These are phyloP conservation scores for Gibbula magus DNA, from an alignment of 2,888 invertebrate species.

Conservation along the genomic window DNA sequence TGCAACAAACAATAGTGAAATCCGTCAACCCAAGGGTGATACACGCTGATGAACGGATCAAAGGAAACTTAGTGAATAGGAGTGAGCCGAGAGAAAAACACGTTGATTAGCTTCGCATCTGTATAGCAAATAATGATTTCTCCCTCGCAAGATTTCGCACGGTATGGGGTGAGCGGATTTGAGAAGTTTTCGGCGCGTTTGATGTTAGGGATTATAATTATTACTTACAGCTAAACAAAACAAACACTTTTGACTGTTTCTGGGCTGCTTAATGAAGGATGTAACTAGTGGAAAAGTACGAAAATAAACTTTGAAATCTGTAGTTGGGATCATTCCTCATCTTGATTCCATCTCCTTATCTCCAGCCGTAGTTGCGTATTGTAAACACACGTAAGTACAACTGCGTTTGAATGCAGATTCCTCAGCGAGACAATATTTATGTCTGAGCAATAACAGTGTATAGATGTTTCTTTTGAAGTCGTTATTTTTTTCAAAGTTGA, in stretches of 20 bases:
- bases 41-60: conserved; percentile 7
- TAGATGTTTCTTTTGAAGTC: conserved; percentile 19
- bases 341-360: conserved; percentile 2
- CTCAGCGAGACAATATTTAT: conserved; percentile 1
- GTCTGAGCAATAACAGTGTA: conserved; percentile 20
- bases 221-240: conserved; percentile 26
- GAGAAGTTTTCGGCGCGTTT: not conserved
- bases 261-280: conserved; percentile 24
- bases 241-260: conserved; percentile 23
- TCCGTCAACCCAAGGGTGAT: not conserved
- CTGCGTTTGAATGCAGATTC: not conserved
- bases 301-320: conserved; percentile 15
- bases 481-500: conserved; percentile 8
- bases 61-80: conserved; percentile 3
- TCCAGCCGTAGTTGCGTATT: not conserved
- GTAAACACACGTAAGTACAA: not conserved
- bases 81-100: not conserved
- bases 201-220: conserved; percentile 21
- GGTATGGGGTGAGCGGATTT: conserved; percentile 10
- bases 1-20: conserved; percentile 17
- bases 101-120: conserved; percentile 19
- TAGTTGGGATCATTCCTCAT: not conserved
- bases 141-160: conserved; percentile 5
- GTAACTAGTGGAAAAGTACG: conserved; percentile 19
- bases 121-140: conserved; percentile 24